A percentile compares a stretch with the other conserved stretches of the same genome.
Evolutionary conservation across 2,888 invertebrate species (phyloP).

Genomic region (Thyatira batis): DNA sequence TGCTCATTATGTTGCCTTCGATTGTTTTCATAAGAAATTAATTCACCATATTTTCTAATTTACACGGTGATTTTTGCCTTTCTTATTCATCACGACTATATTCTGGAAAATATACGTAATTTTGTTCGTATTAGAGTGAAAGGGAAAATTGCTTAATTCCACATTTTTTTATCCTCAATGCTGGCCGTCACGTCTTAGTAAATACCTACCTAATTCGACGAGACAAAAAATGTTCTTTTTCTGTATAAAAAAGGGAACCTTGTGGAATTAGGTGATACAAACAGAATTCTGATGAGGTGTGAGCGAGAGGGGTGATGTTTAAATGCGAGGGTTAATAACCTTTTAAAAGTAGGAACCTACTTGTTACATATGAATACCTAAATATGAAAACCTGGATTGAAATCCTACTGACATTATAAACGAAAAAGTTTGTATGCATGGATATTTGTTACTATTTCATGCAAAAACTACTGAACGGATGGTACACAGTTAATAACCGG

Average conservation of each 20-base stretch:
- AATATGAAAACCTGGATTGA: no score
- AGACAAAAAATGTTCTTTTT: conserved; percentile 20
- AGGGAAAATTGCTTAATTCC: not conserved
- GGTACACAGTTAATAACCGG: no score
- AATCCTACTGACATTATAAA: no score
- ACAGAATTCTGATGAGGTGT: conserved; percentile 25
- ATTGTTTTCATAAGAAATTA: no score
- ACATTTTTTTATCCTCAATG: not conserved
- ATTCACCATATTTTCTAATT: no score
- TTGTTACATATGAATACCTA: no score
- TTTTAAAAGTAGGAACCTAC: no score
- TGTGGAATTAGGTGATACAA: conserved; percentile 14
- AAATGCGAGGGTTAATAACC: not conserved
- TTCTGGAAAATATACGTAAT: not conserved
- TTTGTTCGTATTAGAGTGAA: not conserved
- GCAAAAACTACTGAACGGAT: no score
- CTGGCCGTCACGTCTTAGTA: not conserved
- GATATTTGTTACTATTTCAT: no score
- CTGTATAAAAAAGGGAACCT: conserved; percentile 16
- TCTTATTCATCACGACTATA: not conserved
- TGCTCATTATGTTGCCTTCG: no score
- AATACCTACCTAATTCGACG: conserved; percentile 13
- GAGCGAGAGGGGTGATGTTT: conserved; percentile 4
- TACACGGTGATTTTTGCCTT: not conserved
- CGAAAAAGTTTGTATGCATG: no score